phyloP scores from a whole-genome alignment of 2,888 invertebrate species.

The Rhopalosiphum nymphaeae region DNA sequence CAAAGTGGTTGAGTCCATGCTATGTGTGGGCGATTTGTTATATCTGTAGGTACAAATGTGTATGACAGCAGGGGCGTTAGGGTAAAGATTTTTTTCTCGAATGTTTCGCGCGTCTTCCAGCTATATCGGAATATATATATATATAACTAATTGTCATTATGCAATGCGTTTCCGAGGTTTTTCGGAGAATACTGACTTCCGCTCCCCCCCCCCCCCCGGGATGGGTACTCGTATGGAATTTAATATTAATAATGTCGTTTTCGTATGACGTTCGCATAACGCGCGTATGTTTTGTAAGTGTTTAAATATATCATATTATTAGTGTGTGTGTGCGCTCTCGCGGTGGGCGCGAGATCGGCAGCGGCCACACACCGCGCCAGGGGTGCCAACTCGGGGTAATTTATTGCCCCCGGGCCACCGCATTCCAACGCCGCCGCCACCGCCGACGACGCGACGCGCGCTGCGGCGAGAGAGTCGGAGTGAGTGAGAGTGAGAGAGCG shows the following conservation, averaged over 20 bases:
- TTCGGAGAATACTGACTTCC: neutral
- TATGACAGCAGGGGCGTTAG: neutral
- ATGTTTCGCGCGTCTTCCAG: neutral
- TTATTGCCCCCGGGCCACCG: slow-evolving; percentile 51
- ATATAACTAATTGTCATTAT: neutral
- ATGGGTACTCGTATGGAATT: neutral
- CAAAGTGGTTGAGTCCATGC: neutral
- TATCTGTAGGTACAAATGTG: neutral
- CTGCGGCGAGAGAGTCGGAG: neutral
- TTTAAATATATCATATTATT: neutral
- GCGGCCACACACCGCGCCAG: slow-evolving; percentile 63
- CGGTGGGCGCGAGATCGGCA: neutral
- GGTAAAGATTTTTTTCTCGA: neutral
- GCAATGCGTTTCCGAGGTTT: neutral
- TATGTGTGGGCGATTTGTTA: neutral
- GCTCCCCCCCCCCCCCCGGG: neutral
- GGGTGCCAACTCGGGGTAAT: slow-evolving; percentile 65
- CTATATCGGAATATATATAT: neutral
- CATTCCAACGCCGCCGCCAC: slow-evolving; percentile 49
- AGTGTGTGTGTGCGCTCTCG: neutral
- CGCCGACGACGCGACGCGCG: neutral
- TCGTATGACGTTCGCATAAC: neutral
- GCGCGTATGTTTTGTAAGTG: neutral
- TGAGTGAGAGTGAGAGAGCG: neutral
- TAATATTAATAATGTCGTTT: slow-evolving; percentile 26